Conservation (phyloP, 2,113 vertebrate genomes). For the Hydrochoerus hydrochaeris region DNA sequence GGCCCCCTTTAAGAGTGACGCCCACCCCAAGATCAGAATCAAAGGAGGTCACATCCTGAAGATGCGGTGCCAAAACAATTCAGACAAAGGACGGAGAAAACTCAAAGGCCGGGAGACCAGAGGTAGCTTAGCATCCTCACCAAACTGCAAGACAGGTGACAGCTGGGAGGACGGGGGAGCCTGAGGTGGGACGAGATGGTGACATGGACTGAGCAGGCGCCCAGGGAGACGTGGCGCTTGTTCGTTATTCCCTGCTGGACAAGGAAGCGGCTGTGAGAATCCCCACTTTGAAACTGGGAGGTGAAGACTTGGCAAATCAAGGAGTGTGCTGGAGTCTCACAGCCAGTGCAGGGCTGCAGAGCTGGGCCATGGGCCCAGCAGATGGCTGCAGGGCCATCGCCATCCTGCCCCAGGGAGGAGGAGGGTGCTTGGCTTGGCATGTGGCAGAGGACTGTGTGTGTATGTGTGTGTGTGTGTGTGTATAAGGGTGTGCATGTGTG, state of each 20-base stretch:
- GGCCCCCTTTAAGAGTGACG: background rate
- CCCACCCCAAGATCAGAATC: background rate
- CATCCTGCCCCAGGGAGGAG: background rate
- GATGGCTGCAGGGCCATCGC: background rate
- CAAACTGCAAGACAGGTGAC: background rate
- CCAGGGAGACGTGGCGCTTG: background rate
- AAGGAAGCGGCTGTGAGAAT: background rate
- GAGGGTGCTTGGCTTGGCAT: background rate
- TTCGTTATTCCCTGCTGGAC: background rate
- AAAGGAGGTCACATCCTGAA: background rate
- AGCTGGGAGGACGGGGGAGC: too few relatives aligned
- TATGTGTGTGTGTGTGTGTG: accelerated
- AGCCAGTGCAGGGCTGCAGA: background rate
- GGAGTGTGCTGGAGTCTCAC: background rate
- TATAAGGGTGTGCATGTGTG: accelerated
- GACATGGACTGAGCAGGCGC: background rate
- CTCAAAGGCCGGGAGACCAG: background rate
- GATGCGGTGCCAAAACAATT: background rate
- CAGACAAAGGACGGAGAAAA: background rate
- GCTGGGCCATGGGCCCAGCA: background rate
- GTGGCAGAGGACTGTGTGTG: background rate
- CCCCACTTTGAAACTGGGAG: background rate
- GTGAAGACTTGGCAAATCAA: background rate
- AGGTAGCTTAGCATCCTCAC: background rate
- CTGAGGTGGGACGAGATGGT: background rate